Percentiles rank a stretch among this genome's conserved stretches.
These are phyloP conservation scores for Corythoichthys intestinalis DNA, from an alignment of 2,113 vertebrate species.

Conservation along the genomic window DNA sequence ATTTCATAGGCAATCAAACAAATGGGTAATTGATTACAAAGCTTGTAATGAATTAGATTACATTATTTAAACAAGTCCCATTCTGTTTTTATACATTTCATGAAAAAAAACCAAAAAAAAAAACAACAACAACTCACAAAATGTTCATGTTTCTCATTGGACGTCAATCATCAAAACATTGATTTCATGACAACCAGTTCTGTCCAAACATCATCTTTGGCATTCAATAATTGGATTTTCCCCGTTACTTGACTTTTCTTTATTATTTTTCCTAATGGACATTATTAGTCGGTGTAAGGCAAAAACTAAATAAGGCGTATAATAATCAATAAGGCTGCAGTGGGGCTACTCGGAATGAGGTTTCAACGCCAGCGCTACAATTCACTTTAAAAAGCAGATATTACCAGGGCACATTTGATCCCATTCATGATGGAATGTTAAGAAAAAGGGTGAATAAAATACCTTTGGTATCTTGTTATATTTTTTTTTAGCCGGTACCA, in stretches of 20 bases:
- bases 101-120: neutral
- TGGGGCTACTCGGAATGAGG: slow-evolving; percentile 36
- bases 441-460: neutral
- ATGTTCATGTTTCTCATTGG: neutral
- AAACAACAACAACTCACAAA: slow-evolving; percentile 16
- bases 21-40: too few species aligned
- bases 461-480: neutral
- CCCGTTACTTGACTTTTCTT: neutral
- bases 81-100: too few species aligned
- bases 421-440: neutral
- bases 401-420: neutral
- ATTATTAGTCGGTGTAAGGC: slow-evolving; percentile 1
- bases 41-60: too few species aligned
- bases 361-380: slow-evolving; percentile 42
- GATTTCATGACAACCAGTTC: neutral
- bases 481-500: slow-evolving; percentile 52
- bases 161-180: neutral
- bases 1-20: too few species aligned
- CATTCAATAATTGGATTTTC: neutral
- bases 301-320: slow-evolving; percentile 5
- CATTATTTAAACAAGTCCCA: too few species aligned
- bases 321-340: slow-evolving; percentile 29
- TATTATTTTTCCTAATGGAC: slow-evolving; percentile 7
- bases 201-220: neutral
- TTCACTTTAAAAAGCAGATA: slow-evolving; percentile 9